Evolutionary conservation across 2,113 vertebrate genomes (phyloP).

Genomic region (Ciconia boyciana): DNA sequence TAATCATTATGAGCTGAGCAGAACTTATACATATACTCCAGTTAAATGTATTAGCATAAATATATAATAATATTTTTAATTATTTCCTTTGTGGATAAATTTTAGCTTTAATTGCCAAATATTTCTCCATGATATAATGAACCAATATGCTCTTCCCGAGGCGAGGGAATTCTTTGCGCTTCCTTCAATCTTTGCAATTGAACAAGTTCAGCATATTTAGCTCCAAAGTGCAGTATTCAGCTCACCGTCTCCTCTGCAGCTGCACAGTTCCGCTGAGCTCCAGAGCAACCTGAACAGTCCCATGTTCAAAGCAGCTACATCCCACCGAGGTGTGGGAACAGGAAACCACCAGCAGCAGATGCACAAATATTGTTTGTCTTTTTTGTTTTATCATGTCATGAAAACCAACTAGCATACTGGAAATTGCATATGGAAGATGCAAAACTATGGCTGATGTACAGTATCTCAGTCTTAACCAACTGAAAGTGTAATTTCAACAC

Average conservation of each 20-base stretch:
- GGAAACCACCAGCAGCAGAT: background rate
- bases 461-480: background rate
- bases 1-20: background rate
- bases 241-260: background rate
- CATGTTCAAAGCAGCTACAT: background rate
- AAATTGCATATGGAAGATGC: background rate
- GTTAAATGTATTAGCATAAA: background rate
- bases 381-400: background rate
- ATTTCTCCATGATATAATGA: background rate
- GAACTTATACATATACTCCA: background rate
- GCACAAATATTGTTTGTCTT: background rate
- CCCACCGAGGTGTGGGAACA: background rate
- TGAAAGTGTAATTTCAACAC: background rate
- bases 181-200: background rate
- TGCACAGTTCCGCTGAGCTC: background rate
- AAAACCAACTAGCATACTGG: background rate
- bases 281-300: background rate
- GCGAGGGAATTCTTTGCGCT: background rate
- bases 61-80: conserved; percentile 4
- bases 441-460: background rate
- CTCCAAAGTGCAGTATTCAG: background rate
- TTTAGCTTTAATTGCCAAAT: background rate
- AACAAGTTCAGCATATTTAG: background rate
- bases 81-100: background rate
- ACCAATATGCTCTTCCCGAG: background rate